These are phyloP conservation scores for Fragariocoptes setiger DNA, from an alignment of 1,140 invertebrate species.

Conservation along the genomic window DNA sequence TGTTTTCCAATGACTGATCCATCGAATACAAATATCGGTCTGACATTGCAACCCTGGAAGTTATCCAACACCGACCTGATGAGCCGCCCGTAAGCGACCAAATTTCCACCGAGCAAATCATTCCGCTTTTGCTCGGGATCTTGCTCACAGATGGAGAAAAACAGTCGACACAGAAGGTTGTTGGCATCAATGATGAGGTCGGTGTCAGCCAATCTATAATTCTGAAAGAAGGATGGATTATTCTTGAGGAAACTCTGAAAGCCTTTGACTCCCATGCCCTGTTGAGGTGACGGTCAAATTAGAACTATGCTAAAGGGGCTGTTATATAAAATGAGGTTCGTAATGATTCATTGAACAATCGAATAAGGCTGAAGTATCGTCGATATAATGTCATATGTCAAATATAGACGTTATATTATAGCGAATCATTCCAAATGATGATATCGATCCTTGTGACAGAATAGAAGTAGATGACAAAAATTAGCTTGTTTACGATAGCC, in stretches of 20 bases:
- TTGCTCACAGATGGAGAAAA: not conserved
- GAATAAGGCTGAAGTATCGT: no score
- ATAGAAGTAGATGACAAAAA: no score
- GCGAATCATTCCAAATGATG: no score
- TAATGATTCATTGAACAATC: no score
- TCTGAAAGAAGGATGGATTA: not conserved
- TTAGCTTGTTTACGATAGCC: no score
- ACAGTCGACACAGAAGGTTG: not conserved
- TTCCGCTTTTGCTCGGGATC: not conserved
- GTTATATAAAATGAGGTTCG: no score
- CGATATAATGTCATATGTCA: no score
- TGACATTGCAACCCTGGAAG: not conserved
- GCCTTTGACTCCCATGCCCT: not conserved
- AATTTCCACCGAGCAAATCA: not conserved
- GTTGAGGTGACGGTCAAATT: no score
- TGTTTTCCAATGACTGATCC: not conserved
- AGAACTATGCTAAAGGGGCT: no score
- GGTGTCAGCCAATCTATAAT: not conserved
- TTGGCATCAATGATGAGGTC: not conserved
- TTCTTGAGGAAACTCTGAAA: not conserved
- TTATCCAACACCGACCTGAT: not conserved
- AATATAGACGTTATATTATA: no score
- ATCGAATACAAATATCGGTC: not conserved
- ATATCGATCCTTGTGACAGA: no score
- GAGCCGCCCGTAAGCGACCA: not conserved